phyloP scores from a whole-genome alignment of 2,797 vertebrate genomes.

The Gallinago nigripennis region DNA sequence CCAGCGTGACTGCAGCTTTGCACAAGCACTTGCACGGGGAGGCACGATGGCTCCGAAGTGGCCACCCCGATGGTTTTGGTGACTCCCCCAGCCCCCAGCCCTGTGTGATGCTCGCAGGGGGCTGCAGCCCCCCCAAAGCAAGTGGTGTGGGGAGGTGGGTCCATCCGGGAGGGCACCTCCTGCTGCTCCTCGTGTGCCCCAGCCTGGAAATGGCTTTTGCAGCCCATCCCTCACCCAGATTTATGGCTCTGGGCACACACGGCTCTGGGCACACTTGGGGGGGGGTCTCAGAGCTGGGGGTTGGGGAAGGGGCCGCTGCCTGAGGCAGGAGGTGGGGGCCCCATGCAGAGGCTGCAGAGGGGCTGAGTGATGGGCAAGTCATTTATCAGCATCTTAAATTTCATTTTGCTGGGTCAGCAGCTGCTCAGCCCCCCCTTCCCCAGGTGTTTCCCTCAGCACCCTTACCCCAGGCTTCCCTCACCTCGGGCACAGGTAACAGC shows the following conservation, averaged over 20 bases:
- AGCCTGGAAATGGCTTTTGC: background rate
- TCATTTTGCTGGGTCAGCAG: background rate
- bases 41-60: background rate
- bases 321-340: background rate
- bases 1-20: background rate
- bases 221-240: background rate
- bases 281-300: background rate
- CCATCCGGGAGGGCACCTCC: accelerated
- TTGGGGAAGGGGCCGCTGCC: background rate
- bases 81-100: background rate
- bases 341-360: accelerated
- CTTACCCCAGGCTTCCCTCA: too few species aligned
- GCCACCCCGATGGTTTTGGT: background rate
- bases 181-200: background rate
- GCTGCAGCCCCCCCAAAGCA: background rate
- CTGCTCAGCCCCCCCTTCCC: background rate
- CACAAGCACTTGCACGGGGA: background rate
- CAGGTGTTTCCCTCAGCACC: background rate
- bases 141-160: background rate
- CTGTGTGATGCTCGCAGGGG: accelerated
- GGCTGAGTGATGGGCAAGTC: background rate
- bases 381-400: background rate
- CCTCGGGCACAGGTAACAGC: accelerated
- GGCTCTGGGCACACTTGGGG: background rate
- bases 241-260: background rate